These are phyloP conservation scores for Tetranychus urticae DNA, from an alignment of 1,140 invertebrate genomes.

Conservation along the genomic window DNA sequence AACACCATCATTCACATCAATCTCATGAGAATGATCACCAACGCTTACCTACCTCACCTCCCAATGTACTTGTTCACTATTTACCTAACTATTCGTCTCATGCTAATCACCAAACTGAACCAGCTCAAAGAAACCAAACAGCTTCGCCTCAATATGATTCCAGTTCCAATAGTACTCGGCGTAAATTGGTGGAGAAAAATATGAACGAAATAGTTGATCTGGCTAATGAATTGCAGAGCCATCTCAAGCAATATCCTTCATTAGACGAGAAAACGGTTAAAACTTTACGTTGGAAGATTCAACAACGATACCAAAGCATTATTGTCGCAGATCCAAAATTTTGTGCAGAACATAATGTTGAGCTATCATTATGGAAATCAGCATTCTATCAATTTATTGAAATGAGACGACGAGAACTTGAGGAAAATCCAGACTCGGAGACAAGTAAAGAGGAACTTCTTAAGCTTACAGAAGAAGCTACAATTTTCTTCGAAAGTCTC, in stretches of 20 bases:
- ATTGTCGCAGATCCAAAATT: slow-evolving; percentile 60
- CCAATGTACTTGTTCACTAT: too few species aligned
- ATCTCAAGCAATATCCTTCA: too few species aligned
- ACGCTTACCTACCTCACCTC: too few species aligned
- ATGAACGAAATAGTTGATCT: neutral
- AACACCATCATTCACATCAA: neutral
- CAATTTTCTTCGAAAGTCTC: slow-evolving; percentile 47
- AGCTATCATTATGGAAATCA: slow-evolving; percentile 71
- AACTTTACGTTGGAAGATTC: slow-evolving; percentile 25
- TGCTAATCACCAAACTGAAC: neutral
- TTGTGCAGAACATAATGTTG: slow-evolving; percentile 62
- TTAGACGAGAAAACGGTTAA: neutral
- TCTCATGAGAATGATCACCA: neutral
- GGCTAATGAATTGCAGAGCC: neutral
- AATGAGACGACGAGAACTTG: slow-evolving; percentile 38
- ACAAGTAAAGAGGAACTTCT: slow-evolving; percentile 33
- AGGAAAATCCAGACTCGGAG: slow-evolving; percentile 15
- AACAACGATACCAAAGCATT: slow-evolving; percentile 43
- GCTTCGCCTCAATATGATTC: neutral
- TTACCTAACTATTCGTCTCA: too few species aligned
- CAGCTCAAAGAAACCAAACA: neutral
- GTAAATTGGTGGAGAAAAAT: neutral
- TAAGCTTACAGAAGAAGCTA: slow-evolving; percentile 44
- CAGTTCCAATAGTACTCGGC: neutral
- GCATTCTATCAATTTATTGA: slow-evolving; percentile 77